A percentile compares a stretch with the other conserved stretches of the same genome.
These are phyloP conservation scores for Andrena marginata DNA, from an alignment of 2,888 invertebrate species.

Conservation along the genomic window DNA sequence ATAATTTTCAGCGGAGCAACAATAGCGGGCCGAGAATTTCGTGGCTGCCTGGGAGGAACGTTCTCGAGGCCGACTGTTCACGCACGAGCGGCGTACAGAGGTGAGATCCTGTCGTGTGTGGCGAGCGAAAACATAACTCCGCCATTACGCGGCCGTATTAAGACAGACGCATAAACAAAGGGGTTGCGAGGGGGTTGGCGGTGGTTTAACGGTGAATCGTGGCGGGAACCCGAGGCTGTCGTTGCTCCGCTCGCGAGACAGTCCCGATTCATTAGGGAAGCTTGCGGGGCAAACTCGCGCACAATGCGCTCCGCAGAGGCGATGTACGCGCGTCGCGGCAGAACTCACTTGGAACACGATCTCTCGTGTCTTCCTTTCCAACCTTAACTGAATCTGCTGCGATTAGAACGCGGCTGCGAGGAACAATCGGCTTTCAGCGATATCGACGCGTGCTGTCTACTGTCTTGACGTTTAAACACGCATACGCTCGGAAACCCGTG, in stretches of 20 bases:
- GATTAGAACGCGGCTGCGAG: constrained; percentile 19
- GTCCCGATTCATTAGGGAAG: constrained; percentile 76
- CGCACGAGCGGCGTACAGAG: constrained; percentile 15
- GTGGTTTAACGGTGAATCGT: constrained; percentile 20
- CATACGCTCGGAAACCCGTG: background rate
- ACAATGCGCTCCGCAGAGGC: constrained; percentile 69
- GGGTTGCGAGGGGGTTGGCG: constrained; percentile 29
- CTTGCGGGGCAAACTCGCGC: constrained; percentile 58
- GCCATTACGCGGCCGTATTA: constrained; percentile 78
- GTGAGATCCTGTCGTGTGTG: constrained; percentile 41
- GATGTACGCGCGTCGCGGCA: constrained; percentile 31
- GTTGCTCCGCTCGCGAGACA: constrained; percentile 60
- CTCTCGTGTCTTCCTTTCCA: constrained; percentile 25
- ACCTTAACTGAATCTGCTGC: background rate
- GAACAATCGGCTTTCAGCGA: constrained; percentile 22
- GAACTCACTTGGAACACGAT: constrained; percentile 44
- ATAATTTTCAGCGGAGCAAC: constrained; percentile 61
- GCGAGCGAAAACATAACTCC: constrained; percentile 74
- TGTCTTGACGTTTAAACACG: constrained; percentile 6
- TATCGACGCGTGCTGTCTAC: background rate
- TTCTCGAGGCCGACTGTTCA: constrained; percentile 11
- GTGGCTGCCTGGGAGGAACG: constrained; percentile 49
- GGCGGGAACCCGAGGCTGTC: constrained; percentile 27
- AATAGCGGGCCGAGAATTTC: constrained; percentile 60
- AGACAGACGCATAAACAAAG: constrained; percentile 76